A percentile compares a stretch with the other conserved stretches of the same genome.
Evolutionary conservation across 2,888 invertebrate species (phyloP).

Genomic region (Physocephala rufipes): DNA sequence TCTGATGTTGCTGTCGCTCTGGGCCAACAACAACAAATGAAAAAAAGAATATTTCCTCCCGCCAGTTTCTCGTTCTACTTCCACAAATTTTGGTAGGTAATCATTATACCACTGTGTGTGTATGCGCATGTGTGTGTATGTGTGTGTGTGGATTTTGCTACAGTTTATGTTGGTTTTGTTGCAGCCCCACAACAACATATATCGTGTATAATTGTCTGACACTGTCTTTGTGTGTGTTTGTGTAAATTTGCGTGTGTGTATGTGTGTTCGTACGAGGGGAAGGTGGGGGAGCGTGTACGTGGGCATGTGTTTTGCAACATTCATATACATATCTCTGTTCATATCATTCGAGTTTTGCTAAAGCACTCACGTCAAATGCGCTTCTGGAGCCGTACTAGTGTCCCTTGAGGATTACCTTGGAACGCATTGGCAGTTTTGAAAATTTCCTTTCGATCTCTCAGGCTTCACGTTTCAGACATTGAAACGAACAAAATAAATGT

Average conservation of each 20-base stretch:
- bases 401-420: slow-evolving; percentile 6
- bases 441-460: slow-evolving; percentile 24
- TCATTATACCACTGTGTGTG: too few relatives aligned
- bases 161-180: too few relatives aligned
- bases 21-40: too few relatives aligned
- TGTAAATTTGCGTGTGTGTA: neutral
- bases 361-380: slow-evolving; percentile 32
- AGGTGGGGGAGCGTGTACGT: slow-evolving; percentile 1
- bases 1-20: too few relatives aligned
- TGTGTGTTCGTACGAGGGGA: too few relatives aligned
- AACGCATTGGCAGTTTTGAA: slow-evolving; percentile 29
- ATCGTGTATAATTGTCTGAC: too few relatives aligned
- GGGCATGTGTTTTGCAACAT: neutral
- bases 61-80: neutral
- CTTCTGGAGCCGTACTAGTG: slow-evolving; percentile 10
- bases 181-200: too few relatives aligned
- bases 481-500: slow-evolving; percentile 19
- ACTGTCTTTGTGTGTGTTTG: neutral
- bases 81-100: neutral
- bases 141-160: too few relatives aligned
- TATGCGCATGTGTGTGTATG: too few relatives aligned
- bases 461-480: slow-evolving; percentile 7
- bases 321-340: too few relatives aligned
- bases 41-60: too few relatives aligned
- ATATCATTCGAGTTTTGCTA: slow-evolving; percentile 1